These are phyloP conservation scores for Nycteola revayana DNA, from an alignment of 2,888 invertebrate genomes.

Conservation along the genomic window DNA sequence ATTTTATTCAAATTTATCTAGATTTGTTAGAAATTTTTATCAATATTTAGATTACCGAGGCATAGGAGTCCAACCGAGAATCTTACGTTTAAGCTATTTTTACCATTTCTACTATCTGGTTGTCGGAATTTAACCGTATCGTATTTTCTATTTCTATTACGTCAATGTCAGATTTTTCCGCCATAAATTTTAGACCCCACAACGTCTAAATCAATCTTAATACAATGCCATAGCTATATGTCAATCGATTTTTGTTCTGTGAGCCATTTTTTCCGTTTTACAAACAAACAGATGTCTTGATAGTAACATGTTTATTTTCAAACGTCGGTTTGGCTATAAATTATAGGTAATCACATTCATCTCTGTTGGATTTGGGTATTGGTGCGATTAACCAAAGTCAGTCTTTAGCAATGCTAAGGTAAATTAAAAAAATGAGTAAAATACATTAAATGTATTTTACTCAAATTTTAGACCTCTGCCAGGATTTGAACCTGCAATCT, in stretches of 20 bases:
- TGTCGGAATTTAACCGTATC: too few relatives aligned
- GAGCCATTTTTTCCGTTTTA: conserved; percentile 56
- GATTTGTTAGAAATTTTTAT: too few relatives aligned
- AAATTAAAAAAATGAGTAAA: conserved; percentile 2
- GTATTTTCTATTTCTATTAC: too few relatives aligned
- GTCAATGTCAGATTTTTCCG: conserved; percentile 17
- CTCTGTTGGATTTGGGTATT: conserved; percentile 31
- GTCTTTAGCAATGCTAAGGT: conserved; percentile 16
- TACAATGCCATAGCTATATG: conserved; percentile 61
- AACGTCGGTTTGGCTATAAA: conserved; percentile 46
- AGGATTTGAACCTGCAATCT: too few relatives aligned
- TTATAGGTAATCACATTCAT: conserved; percentile 45
- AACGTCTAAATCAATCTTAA: conserved; percentile 56
- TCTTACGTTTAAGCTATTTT: too few relatives aligned
- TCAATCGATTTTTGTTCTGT: conserved; percentile 60
- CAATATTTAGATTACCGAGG: too few relatives aligned
- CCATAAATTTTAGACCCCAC: conserved; percentile 18
- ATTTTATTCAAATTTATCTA: too few relatives aligned
- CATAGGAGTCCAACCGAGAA: too few relatives aligned
- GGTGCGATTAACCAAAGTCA: conserved; percentile 13
- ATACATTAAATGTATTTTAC: too few relatives aligned
- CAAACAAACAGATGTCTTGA: conserved; percentile 63
- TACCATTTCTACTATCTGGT: too few relatives aligned
- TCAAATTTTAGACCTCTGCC: too few relatives aligned
- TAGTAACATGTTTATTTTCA: conserved; percentile 67